A percentile compares a stretch with the other conserved stretches of the same genome.
These are phyloP conservation scores for Gavia stellata DNA, from an alignment of 2,113 vertebrate species.

Conservation along the genomic window DNA sequence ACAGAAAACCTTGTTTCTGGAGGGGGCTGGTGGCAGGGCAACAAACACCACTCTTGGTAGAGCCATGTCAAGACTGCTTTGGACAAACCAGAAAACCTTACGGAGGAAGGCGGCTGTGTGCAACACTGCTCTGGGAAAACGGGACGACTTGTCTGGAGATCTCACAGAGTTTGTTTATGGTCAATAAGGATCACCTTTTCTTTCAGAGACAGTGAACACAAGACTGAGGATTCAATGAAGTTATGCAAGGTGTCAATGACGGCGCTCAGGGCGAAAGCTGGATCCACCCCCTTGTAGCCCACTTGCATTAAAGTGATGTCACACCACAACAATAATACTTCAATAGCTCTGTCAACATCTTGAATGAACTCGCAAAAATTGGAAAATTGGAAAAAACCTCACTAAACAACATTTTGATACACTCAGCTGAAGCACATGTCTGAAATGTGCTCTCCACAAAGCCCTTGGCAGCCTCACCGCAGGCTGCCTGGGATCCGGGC, in stretches of 20 bases:
- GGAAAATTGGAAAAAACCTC: not conserved
- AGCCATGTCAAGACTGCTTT: not conserved
- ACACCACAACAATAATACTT: not conserved
- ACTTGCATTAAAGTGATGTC: not conserved
- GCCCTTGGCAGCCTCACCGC: not conserved
- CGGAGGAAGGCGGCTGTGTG: not conserved
- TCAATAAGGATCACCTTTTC: not conserved
- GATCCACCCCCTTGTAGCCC: no score
- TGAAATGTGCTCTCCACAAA: rapidly evolving
- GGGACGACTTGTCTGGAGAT: not conserved
- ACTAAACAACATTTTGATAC: not conserved
- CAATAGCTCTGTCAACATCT: not conserved
- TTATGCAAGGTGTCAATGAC: not conserved
- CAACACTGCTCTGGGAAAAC: not conserved
- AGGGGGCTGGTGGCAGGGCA: not conserved
- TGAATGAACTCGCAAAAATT: not conserved
- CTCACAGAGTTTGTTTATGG: not conserved
- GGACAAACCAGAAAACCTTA: not conserved
- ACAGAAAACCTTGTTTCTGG: not conserved
- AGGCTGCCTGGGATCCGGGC: not conserved
- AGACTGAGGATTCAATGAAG: not conserved
- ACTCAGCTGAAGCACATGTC: not conserved
- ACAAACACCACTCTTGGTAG: not conserved
- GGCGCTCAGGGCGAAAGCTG: rapidly evolving
- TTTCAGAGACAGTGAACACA: not conserved